These are phyloP conservation scores for Euphonia xanthogaster DNA, from an alignment of 2,797 vertebrate species.

Conservation along the genomic window DNA sequence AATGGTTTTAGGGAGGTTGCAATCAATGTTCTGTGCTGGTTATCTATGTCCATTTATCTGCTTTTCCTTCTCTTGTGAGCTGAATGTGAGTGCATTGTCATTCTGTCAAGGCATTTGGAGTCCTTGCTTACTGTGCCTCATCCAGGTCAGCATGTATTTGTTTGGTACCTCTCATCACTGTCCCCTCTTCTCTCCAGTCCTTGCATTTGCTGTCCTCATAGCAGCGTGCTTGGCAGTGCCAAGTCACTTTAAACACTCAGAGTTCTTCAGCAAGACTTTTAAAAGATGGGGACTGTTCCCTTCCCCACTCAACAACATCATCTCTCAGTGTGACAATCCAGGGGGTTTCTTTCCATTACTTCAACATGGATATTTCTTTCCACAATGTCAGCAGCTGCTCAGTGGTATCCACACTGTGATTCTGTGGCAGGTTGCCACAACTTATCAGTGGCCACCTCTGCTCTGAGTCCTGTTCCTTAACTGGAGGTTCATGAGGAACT, in stretches of 20 bases:
- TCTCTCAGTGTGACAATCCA: background rate
- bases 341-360: background rate
- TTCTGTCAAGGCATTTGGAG: background rate
- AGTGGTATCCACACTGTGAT: background rate
- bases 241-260: background rate
- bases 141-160: background rate
- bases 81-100: background rate
- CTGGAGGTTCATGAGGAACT: background rate
- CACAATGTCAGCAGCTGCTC: background rate
- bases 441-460: background rate
- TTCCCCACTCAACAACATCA: rapidly evolving
- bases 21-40: background rate
- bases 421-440: background rate
- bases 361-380: background rate
- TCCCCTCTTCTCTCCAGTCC: background rate
- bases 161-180: background rate
- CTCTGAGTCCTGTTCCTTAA: background rate
- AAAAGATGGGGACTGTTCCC: background rate
- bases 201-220: rapidly evolving
- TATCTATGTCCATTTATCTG: background rate
- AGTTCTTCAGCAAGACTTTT: background rate
- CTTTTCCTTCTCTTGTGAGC: background rate
- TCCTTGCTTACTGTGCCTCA: background rate
- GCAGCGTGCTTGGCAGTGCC: background rate
- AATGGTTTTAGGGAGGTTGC: background rate